Percentiles rank a stretch among this genome's conserved stretches.
phyloP scores from a whole-genome alignment of 2,888 invertebrate genomes.

The Panopea generosa region DNA sequence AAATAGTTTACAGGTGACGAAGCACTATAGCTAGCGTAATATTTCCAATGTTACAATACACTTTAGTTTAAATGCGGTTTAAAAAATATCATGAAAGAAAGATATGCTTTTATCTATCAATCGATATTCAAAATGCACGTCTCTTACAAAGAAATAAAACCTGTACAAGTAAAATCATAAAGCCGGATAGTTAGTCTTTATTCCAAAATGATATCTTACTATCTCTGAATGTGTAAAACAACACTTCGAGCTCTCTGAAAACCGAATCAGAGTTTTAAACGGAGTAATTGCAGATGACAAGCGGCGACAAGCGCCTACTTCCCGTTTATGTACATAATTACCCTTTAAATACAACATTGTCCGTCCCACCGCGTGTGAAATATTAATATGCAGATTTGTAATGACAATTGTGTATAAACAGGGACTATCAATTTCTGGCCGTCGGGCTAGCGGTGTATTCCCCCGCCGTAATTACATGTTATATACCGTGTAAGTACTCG shows the following conservation, averaged over 20 bases:
- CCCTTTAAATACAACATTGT: constrained; percentile 18
- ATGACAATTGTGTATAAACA: constrained; percentile 48
- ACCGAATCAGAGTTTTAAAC: constrained; percentile 3
- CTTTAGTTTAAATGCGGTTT: too few species aligned
- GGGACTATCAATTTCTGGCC: constrained; percentile 43
- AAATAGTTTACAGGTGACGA: too few species aligned
- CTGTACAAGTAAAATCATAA: too few species aligned
- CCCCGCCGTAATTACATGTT: constrained; percentile 39
- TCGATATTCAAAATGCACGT: too few species aligned
- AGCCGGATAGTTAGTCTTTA: too few species aligned
- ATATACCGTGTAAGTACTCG: constrained; percentile 20
- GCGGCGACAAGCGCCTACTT: constrained; percentile 28
- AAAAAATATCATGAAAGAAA: too few species aligned
- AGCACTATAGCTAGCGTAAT: too few species aligned
- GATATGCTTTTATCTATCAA: too few species aligned
- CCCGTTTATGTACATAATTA: constrained; percentile 24
- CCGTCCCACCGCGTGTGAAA: constrained; percentile 19
- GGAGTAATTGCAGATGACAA: constrained; percentile 30
- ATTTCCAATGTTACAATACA: too few species aligned
- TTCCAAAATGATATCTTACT: too few species aligned
- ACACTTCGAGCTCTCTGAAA: not conserved
- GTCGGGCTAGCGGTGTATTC: constrained; percentile 21
- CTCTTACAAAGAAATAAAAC: too few species aligned
- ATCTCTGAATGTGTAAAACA: not conserved
- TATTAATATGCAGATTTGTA: constrained; percentile 25